Conservation (phyloP, 2,797 vertebrate genomes). For the Tragopan temminckii region DNA sequence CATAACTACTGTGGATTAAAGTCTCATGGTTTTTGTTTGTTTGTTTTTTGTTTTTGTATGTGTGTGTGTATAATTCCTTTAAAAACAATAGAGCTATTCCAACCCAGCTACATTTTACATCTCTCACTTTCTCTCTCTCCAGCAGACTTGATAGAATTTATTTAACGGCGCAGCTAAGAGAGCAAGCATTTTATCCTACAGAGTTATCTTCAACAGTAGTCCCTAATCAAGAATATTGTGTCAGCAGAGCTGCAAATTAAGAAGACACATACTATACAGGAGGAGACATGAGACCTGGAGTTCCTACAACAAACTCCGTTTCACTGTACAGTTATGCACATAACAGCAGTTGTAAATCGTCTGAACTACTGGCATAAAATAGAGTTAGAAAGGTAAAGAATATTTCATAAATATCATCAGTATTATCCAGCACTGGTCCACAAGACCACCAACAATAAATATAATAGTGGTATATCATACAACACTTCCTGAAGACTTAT, state of each 20-base stretch:
- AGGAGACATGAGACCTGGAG: constrained; percentile 28
- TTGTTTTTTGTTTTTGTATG: background rate
- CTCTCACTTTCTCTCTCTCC: background rate
- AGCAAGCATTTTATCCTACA: constrained; percentile 50
- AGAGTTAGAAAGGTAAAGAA: constrained; percentile 53
- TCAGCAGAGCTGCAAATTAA: constrained; percentile 61
- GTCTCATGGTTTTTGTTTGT: background rate
- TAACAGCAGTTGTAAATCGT: constrained; percentile 50
- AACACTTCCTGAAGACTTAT: constrained; percentile 8
- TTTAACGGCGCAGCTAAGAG: constrained; percentile 15
- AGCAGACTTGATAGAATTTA: constrained; percentile 37
- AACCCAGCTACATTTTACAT: constrained; percentile 14
- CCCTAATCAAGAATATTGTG: constrained; percentile 51
- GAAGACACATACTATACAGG: constrained; percentile 18
- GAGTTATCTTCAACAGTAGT: constrained; percentile 53
- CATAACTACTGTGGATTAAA: background rate
- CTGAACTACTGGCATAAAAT: constrained; percentile 52
- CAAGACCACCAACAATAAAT: constrained; percentile 51
- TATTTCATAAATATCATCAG: constrained; percentile 58
- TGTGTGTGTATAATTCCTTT: background rate
- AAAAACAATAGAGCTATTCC: constrained; percentile 2
- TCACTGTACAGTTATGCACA: background rate
- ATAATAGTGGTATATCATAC: constrained; percentile 40
- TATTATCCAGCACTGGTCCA: constrained; percentile 18
- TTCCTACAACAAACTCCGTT: constrained; percentile 15